Percentiles rank a stretch among this genome's conserved stretches.
phyloP scores from a whole-genome alignment of 2,113 vertebrate species.

The Felis chaus region DNA sequence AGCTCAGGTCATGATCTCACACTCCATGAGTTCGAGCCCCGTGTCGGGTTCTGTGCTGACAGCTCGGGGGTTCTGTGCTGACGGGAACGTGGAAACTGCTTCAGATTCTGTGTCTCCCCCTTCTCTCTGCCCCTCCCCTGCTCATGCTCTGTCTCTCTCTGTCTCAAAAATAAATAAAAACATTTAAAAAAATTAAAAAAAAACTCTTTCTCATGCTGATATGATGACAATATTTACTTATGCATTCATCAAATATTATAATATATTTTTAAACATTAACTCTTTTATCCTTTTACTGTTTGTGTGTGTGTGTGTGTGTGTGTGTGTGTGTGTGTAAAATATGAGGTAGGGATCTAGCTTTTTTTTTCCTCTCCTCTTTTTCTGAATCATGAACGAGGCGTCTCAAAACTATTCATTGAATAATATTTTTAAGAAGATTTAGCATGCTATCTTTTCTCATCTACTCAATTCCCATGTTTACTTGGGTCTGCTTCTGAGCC shows the following conservation, averaged over 20 bases:
- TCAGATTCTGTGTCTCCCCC: no score
- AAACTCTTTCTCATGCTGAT: not conserved
- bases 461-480: not conserved
- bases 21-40: no score
- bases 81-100: no score
- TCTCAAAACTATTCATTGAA: not conserved
- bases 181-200: no score
- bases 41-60: no score
- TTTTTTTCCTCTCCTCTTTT: not conserved
- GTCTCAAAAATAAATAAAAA: no score
- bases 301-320: not conserved
- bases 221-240: not conserved
- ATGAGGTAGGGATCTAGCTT: not conserved
- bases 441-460: not conserved
- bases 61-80: no score
- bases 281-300: not conserved
- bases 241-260: not conserved
- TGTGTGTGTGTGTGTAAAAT: not conserved
- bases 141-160: no score
- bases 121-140: no score
- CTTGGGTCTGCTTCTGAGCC: not conserved
- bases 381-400: not conserved
- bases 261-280: not conserved
- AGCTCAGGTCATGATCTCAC: no score
- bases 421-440: not conserved